Percentiles rank a stretch among this genome's conserved stretches.
Evolutionary conservation across 2,113 vertebrate genomes (phyloP).

Genomic region (Ibidorhyncha struthersii): DNA sequence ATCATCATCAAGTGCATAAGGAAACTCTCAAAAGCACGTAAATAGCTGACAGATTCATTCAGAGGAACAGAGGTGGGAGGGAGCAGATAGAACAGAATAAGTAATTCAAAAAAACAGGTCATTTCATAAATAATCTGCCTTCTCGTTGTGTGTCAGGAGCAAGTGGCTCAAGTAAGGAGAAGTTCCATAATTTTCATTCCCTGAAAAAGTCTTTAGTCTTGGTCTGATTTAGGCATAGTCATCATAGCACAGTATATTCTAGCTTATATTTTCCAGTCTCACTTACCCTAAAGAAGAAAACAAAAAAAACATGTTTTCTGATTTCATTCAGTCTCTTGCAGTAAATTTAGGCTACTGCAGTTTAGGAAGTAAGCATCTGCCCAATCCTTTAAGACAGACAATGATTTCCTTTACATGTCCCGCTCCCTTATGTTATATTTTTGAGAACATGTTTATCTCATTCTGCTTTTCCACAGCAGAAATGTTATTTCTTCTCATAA

Average conservation of each 20-base stretch:
- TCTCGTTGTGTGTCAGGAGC: background rate
- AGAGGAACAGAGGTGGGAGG: background rate
- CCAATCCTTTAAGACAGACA: background rate
- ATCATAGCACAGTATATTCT: background rate
- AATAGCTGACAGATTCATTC: conserved; percentile 8
- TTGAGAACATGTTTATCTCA: background rate
- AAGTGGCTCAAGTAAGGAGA: background rate
- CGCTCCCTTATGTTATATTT: background rate
- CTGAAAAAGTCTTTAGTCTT: background rate
- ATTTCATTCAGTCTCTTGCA: background rate
- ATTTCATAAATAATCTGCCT: background rate
- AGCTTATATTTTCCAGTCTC: background rate
- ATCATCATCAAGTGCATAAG: background rate
- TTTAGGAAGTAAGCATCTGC: background rate
- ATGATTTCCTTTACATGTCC: background rate
- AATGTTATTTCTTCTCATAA: background rate
- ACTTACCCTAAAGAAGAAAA: background rate
- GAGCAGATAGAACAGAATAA: background rate
- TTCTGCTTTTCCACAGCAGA: background rate
- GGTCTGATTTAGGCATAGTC: background rate
- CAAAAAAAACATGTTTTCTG: background rate
- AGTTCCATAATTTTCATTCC: background rate
- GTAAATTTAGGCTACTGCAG: background rate
- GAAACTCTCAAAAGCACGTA: conserved; percentile 7
- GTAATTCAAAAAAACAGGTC: background rate